Conservation (phyloP, 2,113 vertebrate genomes). For the Otis tarda region DNA sequence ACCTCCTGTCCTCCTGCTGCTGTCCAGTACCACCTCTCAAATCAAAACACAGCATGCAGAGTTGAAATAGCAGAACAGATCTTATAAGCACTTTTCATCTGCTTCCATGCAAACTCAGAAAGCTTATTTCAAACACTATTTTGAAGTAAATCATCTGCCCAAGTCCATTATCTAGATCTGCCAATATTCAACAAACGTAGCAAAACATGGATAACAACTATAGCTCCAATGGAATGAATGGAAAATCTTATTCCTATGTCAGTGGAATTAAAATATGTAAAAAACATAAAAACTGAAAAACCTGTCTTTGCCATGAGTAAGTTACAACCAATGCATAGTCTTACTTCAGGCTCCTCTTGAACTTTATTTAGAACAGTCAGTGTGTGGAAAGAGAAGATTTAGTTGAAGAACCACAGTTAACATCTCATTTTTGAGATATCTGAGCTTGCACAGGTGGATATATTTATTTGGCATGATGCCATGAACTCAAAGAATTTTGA, state of each 20-base stretch:
- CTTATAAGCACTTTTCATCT: neutral
- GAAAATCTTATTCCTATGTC: neutral
- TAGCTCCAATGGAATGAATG: neutral
- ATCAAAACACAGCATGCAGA: neutral
- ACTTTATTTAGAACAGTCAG: neutral
- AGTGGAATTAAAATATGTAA: neutral
- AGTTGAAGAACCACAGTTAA: neutral
- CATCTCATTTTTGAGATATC: neutral
- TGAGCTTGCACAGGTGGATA: neutral
- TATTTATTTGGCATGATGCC: neutral
- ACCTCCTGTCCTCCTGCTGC: fast-evolving
- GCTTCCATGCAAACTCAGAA: neutral
- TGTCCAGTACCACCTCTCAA: neutral
- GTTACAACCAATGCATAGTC: neutral
- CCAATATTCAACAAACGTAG: neutral
- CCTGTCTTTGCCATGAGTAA: neutral
- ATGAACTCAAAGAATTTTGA: neutral
- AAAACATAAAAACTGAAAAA: neutral
- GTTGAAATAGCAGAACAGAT: neutral
- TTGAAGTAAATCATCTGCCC: neutral
- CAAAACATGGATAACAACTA: neutral
- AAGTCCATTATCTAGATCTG: neutral
- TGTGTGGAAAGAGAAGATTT: neutral
- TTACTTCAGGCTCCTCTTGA: neutral
- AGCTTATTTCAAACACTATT: neutral